Evolutionary conservation across 2,113 vertebrate species (phyloP), one percentile per base, ranked within the genome.

Genomic region (Picathartes gymnocephalus): DNA sequence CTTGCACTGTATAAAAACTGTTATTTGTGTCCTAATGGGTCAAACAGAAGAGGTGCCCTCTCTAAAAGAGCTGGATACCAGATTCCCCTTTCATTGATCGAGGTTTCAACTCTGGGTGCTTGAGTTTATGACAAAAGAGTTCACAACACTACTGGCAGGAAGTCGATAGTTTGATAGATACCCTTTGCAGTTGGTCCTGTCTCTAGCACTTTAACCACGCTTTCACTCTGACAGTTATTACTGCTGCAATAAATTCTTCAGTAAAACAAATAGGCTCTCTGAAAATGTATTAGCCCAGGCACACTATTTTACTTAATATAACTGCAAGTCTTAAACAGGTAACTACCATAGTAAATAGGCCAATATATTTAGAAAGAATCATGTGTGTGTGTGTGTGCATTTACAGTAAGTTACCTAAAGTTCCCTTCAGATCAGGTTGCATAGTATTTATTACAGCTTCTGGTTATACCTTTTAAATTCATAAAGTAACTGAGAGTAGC

Each of bases 221-320:
- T 98, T 98, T 97, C 98, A 96, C 97, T 97, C 97, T 98, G 98
- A 98, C 98, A 99, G 98, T 98, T 99, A 99, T 99, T 99, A 98
- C 98, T 97, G 87, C 98, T 66, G 98, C 98, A 98, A 98, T 99
- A 99, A 99, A 99, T 99, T 98, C 98, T 98, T 98, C 98, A 97
- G 95, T 97, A 97, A 98, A 98, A 98, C 98, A 98, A 98, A 97
- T 98, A 97, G 98, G 97, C 93, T 82, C 37, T 61, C 88, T 72
- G 94, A 97, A 97, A 98, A 99, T 98, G 98, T 99, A 99, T 99
- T 98, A 98, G 98, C 95, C 97, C 94, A 87, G 93, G 95, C 96
- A 97, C 97, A 97, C 96, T 92, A 98, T 98, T 99, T 99, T 99
- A 99, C 98, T 99, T 98, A 98, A 98, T 97, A 96, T 98, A 99